Evolutionary conservation across 1,140 invertebrate species (phyloP).

Genomic region (Colletes latitarsis): DNA sequence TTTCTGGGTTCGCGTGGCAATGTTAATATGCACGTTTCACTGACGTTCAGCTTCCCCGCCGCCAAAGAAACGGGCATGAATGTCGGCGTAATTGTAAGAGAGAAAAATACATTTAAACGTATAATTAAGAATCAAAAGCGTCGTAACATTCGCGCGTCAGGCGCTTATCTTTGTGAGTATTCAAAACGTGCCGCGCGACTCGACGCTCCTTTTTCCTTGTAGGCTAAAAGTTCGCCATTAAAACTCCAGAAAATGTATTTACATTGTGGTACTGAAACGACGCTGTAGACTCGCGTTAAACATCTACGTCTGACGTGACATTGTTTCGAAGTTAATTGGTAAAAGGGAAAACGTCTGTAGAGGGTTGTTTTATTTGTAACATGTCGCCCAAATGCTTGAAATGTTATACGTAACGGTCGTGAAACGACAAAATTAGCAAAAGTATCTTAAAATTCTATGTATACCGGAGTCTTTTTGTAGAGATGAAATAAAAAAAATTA

Average conservation of each 20-base stretch:
- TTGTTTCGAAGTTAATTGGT: no score
- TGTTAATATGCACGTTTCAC: conserved; percentile 30
- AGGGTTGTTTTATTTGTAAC: no score
- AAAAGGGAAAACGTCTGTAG: not conserved
- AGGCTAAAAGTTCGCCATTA: conserved; percentile 4
- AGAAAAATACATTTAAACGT: conserved; percentile 18
- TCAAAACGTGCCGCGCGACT: not conserved
- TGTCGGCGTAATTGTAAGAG: conserved; percentile 5
- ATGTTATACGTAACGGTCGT: no score
- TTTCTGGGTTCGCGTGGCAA: conserved; percentile 10
- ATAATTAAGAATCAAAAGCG: conserved; percentile 33
- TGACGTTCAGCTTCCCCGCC: not conserved
- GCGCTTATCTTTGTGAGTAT: not conserved
- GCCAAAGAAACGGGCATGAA: conserved; percentile 4
- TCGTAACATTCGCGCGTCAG: not conserved
- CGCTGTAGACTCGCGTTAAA: not conserved
- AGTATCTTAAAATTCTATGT: no score
- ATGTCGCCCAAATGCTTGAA: no score
- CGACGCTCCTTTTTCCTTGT: not conserved
- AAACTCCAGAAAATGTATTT: conserved; percentile 2
- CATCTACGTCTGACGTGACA: no score
- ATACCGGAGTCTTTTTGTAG: no score
- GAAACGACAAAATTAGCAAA: no score
- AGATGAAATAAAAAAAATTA: no score
- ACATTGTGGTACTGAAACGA: conserved; percentile 12